Evolutionary conservation across 1,140 invertebrate genomes (phyloP).

Genomic region (Glossosoma conforme): DNA sequence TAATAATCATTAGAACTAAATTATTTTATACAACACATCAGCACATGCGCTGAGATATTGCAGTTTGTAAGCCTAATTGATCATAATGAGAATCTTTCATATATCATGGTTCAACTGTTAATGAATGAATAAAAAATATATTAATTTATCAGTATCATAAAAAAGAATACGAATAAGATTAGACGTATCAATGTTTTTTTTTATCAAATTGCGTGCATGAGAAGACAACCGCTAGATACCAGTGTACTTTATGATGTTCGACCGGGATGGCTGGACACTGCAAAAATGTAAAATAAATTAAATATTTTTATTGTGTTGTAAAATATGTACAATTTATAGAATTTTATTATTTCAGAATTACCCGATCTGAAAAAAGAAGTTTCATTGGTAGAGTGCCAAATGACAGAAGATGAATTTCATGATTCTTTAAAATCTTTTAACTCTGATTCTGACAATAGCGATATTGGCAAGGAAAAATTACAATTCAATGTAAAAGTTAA

Average conservation of each 20-base stretch:
- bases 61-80: neutral
- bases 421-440: neutral
- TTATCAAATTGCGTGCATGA: neutral
- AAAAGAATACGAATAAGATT: neutral
- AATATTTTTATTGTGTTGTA: no score
- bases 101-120: slow-evolving; percentile 1
- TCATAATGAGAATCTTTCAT: neutral
- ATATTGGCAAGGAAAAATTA: neutral
- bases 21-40: neutral
- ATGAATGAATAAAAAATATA: neutral
- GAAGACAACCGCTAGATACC: neutral
- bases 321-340: no score
- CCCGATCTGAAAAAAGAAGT: neutral
- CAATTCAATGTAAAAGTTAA: neutral
- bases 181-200: neutral
- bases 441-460: neutral
- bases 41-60: neutral
- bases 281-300: no score
- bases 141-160: neutral
- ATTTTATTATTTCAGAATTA: no score
- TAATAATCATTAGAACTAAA: neutral
- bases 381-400: no score
- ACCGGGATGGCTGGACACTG: no score
- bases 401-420: neutral
- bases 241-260: no score